phyloP scores from a whole-genome alignment of 2,113 vertebrate genomes.

The Rostratula benghalensis region DNA sequence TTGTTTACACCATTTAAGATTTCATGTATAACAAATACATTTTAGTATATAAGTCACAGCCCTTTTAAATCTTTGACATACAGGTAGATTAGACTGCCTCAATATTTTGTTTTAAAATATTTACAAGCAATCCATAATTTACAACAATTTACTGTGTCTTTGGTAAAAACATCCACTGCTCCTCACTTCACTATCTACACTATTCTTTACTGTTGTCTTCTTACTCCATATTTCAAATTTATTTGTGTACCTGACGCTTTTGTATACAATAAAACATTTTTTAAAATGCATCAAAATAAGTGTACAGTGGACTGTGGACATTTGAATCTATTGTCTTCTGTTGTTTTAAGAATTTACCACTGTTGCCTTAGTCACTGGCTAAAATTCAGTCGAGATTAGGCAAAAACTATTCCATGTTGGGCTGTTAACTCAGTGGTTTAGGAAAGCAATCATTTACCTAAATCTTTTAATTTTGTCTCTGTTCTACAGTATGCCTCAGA shows the following conservation, averaged over 20 bases:
- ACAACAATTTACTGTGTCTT: neutral
- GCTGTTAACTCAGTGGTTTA: neutral
- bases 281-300: neutral
- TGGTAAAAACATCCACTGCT: neutral
- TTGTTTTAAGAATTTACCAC: neutral
- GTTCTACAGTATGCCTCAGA: neutral
- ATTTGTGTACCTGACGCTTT: neutral
- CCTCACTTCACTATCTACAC: neutral
- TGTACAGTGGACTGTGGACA: neutral
- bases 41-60: neutral
- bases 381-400: neutral
- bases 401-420: neutral
- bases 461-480: neutral
- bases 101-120: neutral
- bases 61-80: neutral
- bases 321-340: neutral
- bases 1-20: neutral
- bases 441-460: neutral
- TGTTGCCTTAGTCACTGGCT: neutral
- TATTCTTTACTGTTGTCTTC: neutral
- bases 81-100: neutral
- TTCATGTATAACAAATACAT: neutral
- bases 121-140: neutral
- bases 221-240: neutral
- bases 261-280: neutral